phyloP scores from a whole-genome alignment of 2,888 invertebrate species.

The Petrolisthes cinctipes region DNA sequence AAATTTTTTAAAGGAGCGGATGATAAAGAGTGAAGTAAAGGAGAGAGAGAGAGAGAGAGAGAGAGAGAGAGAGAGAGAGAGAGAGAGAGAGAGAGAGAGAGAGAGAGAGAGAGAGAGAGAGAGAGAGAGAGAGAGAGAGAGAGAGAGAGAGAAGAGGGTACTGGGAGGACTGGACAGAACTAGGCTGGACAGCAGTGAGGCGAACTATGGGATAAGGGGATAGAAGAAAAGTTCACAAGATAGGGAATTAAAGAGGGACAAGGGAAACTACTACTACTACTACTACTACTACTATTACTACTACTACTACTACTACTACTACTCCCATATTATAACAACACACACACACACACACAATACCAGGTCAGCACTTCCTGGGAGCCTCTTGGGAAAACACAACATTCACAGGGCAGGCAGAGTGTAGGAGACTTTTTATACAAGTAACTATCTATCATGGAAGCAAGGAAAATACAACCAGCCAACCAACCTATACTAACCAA shows the following conservation, averaged over 20 bases:
- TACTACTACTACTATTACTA: too few relatives aligned
- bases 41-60: not conserved
- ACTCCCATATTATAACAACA: too few relatives aligned
- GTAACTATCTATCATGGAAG: too few relatives aligned
- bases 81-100: not conserved
- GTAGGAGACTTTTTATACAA: too few relatives aligned
- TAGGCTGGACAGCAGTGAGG: not conserved
- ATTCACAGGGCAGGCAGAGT: too few relatives aligned
- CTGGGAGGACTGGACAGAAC: not conserved
- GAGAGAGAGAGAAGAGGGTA: not conserved
- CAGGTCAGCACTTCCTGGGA: too few relatives aligned
- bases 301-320: too few relatives aligned
- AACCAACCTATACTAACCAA: too few relatives aligned
- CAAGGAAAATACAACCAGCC: too few relatives aligned
- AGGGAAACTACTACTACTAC: not conserved
- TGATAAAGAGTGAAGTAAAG: not conserved
- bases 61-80: slow-evolving; percentile 1
- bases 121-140: not conserved
- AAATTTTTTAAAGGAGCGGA: not conserved
- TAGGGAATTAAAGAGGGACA: not conserved
- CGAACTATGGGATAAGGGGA: not conserved
- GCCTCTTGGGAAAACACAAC: too few relatives aligned
- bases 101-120: not conserved
- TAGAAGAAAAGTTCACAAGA: not conserved
- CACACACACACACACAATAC: too few relatives aligned